A percentile compares a stretch with the other conserved stretches of the same genome.
Conservation (phyloP, 2,113 vertebrate genomes). For the Paratilapia polleni region DNA sequence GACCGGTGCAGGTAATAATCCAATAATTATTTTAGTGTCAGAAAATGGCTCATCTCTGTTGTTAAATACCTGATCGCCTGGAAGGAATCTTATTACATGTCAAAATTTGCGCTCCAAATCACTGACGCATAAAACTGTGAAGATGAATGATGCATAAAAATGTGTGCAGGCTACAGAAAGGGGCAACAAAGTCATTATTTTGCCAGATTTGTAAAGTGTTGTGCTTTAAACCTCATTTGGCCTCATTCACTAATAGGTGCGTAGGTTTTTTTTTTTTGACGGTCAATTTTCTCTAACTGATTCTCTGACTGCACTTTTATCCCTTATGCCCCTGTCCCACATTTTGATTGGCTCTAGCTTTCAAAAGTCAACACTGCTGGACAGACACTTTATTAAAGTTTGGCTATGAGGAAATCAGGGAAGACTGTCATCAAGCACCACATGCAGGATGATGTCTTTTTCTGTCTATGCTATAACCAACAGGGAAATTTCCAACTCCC, state of each 20-base stretch:
- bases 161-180: too few species aligned
- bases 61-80: neutral
- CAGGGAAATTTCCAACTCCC: too few species aligned
- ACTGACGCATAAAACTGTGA: too few species aligned
- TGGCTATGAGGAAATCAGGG: neutral
- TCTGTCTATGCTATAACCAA: too few species aligned
- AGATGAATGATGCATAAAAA: too few species aligned
- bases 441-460: neutral
- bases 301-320: neutral
- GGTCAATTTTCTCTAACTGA: neutral
- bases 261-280: neutral
- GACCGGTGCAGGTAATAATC: conserved; percentile 74
- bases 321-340: neutral
- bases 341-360: neutral
- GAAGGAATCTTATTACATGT: too few species aligned
- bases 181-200: neutral
- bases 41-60: neutral
- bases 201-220: neutral
- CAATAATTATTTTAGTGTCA: too few species aligned
- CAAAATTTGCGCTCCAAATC: too few species aligned
- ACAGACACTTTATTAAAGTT: neutral
- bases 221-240: neutral
- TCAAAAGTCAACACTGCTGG: neutral
- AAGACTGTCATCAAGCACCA: neutral
- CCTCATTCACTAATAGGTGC: neutral